phyloP scores from a whole-genome alignment of 2,797 vertebrate species.

The Staurois parvus region DNA sequence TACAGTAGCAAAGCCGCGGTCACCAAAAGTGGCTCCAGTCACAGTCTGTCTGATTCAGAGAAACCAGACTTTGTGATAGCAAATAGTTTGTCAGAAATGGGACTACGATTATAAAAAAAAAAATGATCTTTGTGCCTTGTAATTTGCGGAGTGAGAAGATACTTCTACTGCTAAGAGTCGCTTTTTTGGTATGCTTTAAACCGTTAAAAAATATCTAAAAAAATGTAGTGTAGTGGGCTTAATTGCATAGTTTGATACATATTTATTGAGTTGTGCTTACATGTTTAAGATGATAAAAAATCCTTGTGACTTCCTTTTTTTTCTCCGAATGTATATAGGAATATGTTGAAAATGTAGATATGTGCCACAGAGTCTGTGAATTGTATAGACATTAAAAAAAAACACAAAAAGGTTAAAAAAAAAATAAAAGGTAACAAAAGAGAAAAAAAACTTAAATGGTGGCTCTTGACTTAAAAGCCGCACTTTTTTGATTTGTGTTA shows the following conservation, averaged over 20 bases:
- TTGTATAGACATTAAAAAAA: constrained; percentile 78
- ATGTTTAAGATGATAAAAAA: constrained; percentile 80
- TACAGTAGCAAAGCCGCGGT: constrained; percentile 9
- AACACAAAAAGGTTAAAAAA: constrained; percentile 49
- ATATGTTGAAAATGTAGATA: constrained; percentile 95
- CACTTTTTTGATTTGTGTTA: constrained; percentile 35
- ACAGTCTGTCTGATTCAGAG: not conserved
- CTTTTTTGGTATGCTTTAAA: constrained; percentile 81
- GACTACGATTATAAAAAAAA: constrained; percentile 79
- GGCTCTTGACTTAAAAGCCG: constrained; percentile 75
- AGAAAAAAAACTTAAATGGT: constrained; percentile 82
- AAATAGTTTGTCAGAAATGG: constrained; percentile 87
- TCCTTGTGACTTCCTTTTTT: constrained; percentile 80
- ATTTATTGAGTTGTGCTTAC: constrained; percentile 86
- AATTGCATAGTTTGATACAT: constrained; percentile 44
- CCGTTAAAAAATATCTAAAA: constrained; percentile 73
- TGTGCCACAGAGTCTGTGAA: constrained; percentile 99
- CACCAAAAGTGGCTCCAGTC: constrained; percentile 3
- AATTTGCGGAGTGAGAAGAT: constrained; percentile 75
- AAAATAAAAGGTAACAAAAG: constrained; percentile 79
- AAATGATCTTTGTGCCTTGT: constrained; percentile 99
- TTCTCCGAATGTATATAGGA: constrained; percentile 96
- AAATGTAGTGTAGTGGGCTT: constrained; percentile 65
- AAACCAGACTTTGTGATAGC: constrained; percentile 65
- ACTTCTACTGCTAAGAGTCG: constrained; percentile 81